A percentile compares a stretch with the other conserved stretches of the same genome.
Evolutionary conservation across 1,140 invertebrate genomes (phyloP).

Genomic region (Oscheius sp.): DNA sequence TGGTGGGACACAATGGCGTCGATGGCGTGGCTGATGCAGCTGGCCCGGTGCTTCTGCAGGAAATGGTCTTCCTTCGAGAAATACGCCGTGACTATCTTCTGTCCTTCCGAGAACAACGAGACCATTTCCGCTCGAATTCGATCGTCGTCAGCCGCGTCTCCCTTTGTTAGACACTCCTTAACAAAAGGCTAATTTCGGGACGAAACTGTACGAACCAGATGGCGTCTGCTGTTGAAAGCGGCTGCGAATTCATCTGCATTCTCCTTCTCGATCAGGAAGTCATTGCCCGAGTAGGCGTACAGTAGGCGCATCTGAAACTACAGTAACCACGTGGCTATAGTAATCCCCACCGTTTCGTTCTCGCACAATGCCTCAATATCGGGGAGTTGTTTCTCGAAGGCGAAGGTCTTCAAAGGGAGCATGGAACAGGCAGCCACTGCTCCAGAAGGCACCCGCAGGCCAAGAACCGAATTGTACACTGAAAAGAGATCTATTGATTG

Average conservation of each 20-base stretch:
- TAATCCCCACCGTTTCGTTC: too few species aligned
- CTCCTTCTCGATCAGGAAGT: constrained; percentile 2
- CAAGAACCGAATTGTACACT: constrained; percentile 4
- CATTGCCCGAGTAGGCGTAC: constrained; percentile 9
- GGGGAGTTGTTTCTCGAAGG: background rate
- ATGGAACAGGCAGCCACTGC: background rate
- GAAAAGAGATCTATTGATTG: background rate
- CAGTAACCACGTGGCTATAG: too few species aligned
- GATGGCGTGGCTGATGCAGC: constrained; percentile 2
- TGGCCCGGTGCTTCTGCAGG: constrained; percentile 16
- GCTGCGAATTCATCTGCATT: background rate
- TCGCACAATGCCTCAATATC: background rate
- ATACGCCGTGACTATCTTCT: background rate
- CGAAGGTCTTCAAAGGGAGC: constrained; percentile 1
- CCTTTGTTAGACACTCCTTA: background rate
- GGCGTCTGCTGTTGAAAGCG: constrained; percentile 3
- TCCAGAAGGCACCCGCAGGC: background rate
- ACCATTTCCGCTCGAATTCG: background rate
- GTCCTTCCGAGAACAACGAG: background rate
- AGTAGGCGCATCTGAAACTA: constrained; percentile 1
- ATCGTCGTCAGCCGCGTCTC: background rate
- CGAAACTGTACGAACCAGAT: constrained; percentile 18
- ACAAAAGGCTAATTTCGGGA: too few species aligned
- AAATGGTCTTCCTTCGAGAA: constrained; percentile 21
- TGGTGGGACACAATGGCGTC: background rate